Conservation (phyloP, 1,140 invertebrate genomes). For the Drosophila littoralis region DNA sequence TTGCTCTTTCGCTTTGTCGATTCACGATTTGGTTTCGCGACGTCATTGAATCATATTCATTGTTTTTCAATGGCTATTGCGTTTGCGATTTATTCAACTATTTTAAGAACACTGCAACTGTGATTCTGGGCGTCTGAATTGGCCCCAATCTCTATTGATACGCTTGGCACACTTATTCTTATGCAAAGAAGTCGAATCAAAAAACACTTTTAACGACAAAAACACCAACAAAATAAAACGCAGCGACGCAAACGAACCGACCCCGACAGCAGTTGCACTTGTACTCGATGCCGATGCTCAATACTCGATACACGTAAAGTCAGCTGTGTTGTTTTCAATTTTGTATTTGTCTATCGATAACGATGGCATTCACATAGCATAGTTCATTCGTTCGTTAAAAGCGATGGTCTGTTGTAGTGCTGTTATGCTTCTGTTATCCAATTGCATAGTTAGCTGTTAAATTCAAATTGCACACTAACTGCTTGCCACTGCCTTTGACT, state of each 20-base stretch:
- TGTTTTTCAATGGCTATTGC: conserved; percentile 43
- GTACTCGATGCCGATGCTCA: conserved; percentile 35
- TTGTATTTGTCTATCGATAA: conserved; percentile 7
- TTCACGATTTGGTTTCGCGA: conserved; percentile 57
- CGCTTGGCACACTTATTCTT: conserved; percentile 60
- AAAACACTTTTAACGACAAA: conserved; percentile 61
- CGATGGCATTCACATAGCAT: background rate
- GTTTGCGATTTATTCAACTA: conserved; percentile 28
- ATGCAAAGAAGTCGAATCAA: conserved; percentile 60
- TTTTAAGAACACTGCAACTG: conserved; percentile 43
- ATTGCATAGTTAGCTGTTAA: background rate
- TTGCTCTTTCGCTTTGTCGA: conserved; percentile 58
- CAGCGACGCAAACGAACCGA: conserved; percentile 32
- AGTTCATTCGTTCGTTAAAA: background rate
- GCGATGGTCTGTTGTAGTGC: too few species aligned
- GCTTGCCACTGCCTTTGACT: too few species aligned
- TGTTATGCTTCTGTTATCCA: too few species aligned
- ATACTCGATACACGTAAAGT: conserved; percentile 11
- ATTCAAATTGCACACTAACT: background rate
- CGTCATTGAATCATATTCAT: conserved; percentile 64
- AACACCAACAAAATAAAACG: conserved; percentile 34
- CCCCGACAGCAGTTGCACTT: conserved; percentile 40
- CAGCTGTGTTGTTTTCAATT: conserved; percentile 32
- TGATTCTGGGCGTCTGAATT: conserved; percentile 39
- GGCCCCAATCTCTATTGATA: conserved; percentile 57